Evolutionary conservation across 1,140 invertebrate species (phyloP).

Genomic region (Aphidius ervi): DNA sequence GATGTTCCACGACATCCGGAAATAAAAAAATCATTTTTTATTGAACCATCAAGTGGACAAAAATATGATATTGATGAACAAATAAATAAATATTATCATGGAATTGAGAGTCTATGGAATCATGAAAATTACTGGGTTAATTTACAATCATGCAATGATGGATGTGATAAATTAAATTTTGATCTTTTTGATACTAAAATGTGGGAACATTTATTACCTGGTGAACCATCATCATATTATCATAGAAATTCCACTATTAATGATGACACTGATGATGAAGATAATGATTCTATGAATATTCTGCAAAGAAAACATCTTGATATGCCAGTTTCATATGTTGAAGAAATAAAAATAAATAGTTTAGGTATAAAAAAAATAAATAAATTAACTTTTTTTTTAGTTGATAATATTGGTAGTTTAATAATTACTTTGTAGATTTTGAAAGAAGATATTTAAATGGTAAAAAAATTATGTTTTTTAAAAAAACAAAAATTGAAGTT

Average conservation of each 20-base stretch:
- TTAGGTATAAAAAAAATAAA: constrained; percentile 51
- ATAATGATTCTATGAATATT: constrained; percentile 27
- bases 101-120: constrained; percentile 83
- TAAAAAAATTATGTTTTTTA: constrained; percentile 69
- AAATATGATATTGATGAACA: constrained; percentile 47
- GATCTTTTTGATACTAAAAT: constrained; percentile 57
- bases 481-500: constrained; percentile 70
- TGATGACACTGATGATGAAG: constrained; percentile 32
- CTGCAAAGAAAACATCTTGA: constrained; percentile 68
- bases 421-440: constrained; percentile 57
- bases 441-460: constrained; percentile 70
- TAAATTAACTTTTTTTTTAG: background rate
- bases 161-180: constrained; percentile 52
- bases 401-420: background rate
- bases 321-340: constrained; percentile 76
- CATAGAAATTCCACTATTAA: constrained; percentile 29
- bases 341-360: constrained; percentile 63
- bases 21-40: constrained; percentile 67
- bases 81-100: constrained; percentile 63
- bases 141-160: constrained; percentile 58
- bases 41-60: constrained; percentile 75
- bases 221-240: constrained; percentile 55
- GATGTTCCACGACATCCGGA: constrained; percentile 47
- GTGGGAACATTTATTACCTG: constrained; percentile 70
- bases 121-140: constrained; percentile 83